Conservation (phyloP, 2,797 vertebrate genomes). For the Megaceryle alcyon region DNA sequence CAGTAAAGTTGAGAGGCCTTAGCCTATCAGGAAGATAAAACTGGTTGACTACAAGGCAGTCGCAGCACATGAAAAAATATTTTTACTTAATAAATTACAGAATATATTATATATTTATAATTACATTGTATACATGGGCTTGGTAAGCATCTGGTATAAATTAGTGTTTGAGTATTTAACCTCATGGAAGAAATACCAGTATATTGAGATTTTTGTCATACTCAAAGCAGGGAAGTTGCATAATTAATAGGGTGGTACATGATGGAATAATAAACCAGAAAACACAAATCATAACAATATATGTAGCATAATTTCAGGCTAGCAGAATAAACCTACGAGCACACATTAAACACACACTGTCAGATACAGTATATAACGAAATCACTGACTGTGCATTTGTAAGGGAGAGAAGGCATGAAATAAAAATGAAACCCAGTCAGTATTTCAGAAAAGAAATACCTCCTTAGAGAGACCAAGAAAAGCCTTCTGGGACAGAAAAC, state of each 20-base stretch:
- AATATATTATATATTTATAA: not conserved
- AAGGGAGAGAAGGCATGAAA: not conserved
- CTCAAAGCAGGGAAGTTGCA: not conserved
- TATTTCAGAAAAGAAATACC: not conserved
- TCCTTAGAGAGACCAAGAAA: not conserved
- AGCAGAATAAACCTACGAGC: not conserved
- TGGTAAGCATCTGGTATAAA: not conserved
- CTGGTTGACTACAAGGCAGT: not conserved
- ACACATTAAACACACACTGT: not conserved
- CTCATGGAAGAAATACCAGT: not conserved
- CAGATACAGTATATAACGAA: not conserved
- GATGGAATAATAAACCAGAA: constrained; percentile 1
- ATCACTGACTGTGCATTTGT: not conserved
- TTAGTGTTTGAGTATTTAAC: not conserved
- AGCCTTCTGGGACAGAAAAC: not conserved
- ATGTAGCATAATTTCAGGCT: not conserved
- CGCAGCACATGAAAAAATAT: not conserved
- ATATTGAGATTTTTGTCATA: not conserved
- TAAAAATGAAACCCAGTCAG: not conserved
- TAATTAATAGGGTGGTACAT: not conserved
- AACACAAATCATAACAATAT: not conserved
- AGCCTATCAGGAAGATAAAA: not conserved
- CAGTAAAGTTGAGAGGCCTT: not conserved
- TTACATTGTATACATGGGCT: not conserved
- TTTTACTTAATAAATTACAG: not conserved